Conservation (phyloP, 1,140 invertebrate species). For the Aphelenchoides besseyi region DNA sequence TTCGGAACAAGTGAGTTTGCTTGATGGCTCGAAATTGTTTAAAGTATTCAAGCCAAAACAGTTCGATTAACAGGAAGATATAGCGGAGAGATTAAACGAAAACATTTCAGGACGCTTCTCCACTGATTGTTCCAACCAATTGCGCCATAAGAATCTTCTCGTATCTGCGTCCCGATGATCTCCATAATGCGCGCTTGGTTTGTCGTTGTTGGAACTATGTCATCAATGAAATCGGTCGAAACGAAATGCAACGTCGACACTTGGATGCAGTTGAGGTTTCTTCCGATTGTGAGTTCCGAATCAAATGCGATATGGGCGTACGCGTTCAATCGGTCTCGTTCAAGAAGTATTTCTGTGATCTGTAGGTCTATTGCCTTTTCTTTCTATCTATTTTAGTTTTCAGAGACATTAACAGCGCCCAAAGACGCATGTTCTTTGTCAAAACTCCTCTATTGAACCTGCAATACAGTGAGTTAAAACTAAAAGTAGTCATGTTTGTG, state of each 20-base stretch:
- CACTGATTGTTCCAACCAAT: neutral
- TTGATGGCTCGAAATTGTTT: too few relatives aligned
- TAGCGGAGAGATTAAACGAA: too few relatives aligned
- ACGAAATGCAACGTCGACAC: neutral
- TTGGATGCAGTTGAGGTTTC: neutral
- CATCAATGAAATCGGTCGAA: neutral
- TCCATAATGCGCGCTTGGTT: neutral
- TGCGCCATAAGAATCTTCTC: conserved; percentile 5
- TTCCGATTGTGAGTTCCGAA: neutral
- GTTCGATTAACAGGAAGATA: too few relatives aligned
- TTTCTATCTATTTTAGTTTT: neutral
- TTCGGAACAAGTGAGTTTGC: too few relatives aligned
- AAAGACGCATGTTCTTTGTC: neutral
- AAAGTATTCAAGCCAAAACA: too few relatives aligned
- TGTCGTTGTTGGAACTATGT: neutral
- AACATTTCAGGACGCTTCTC: conserved; percentile 1
- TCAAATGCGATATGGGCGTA: neutral
- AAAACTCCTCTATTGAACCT: neutral
- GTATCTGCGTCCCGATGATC: neutral
- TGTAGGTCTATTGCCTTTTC: neutral
- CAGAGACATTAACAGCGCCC: neutral
- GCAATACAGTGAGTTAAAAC: too few relatives aligned
- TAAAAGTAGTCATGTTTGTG: too few relatives aligned
- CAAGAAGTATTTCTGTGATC: conserved; percentile 1
- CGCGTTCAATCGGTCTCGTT: neutral